These are phyloP conservation scores for Drosophila macrospina DNA, from an alignment of 2,888 invertebrate genomes.

Conservation along the genomic window DNA sequence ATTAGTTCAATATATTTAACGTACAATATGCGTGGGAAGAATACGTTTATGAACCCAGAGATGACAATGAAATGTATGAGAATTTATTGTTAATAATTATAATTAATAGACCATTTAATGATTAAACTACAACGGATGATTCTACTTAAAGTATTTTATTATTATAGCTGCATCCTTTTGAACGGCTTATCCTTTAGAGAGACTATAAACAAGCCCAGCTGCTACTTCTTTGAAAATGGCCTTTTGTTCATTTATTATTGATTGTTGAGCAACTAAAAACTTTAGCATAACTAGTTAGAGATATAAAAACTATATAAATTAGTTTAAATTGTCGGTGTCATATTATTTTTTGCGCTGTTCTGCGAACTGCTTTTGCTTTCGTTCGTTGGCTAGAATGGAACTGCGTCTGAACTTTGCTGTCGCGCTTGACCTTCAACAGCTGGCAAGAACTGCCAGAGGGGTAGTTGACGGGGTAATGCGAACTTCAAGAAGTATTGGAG, in stretches of 20 bases:
- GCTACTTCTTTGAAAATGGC: constrained; percentile 14
- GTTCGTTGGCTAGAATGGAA: constrained; percentile 61
- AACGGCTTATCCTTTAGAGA: not conserved
- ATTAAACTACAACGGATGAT: not conserved
- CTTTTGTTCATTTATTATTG: constrained; percentile 44
- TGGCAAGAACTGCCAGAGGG: constrained; percentile 28
- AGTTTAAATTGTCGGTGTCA: constrained; percentile 57
- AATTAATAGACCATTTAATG: constrained; percentile 2
- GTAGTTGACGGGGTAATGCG: not conserved
- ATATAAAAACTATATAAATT: constrained; percentile 43
- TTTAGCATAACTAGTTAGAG: constrained; percentile 37
- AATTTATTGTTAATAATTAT: not conserved
- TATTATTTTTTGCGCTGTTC: constrained; percentile 31
- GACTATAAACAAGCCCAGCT: not conserved
- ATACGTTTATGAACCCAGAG: not conserved
- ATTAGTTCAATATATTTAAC: constrained; percentile 39
- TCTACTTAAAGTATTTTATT: not conserved
- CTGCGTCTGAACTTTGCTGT: constrained; percentile 54
- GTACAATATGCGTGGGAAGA: constrained; percentile 42
- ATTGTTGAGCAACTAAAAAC: constrained; percentile 39
- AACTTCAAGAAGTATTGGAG: constrained; percentile 28
- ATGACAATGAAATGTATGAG: constrained; percentile 16
- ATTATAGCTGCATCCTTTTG: too few relatives aligned
- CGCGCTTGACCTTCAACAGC: constrained; percentile 72
- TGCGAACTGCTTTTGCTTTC: constrained; percentile 63